Conservation (phyloP, 2,113 vertebrate genomes). For the Mesitornis unicolor region DNA sequence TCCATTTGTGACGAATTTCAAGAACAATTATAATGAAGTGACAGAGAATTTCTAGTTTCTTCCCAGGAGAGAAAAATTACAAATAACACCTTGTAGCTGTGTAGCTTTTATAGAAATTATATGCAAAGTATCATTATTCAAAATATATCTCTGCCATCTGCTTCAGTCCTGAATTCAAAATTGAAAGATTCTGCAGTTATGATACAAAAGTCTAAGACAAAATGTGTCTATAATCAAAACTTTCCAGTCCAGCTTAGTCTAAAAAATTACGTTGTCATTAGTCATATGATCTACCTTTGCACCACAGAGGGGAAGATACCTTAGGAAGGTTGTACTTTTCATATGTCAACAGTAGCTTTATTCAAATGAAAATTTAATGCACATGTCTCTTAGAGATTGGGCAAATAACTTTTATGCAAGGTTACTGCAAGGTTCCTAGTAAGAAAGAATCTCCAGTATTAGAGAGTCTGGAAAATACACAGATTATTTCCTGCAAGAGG, state of each 20-base stretch:
- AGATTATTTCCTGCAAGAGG: not conserved
- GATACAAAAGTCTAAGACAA: not conserved
- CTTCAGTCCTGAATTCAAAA: not conserved
- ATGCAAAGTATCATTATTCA: constrained; percentile 24
- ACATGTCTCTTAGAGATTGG: not conserved
- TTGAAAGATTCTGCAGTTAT: not conserved
- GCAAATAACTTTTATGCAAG: not conserved
- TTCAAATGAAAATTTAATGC: not conserved
- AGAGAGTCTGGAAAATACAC: not conserved
- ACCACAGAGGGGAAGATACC: not conserved
- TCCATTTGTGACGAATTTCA: not conserved
- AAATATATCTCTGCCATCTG: constrained; percentile 53
- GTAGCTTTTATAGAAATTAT: not conserved
- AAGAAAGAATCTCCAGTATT: not conserved
- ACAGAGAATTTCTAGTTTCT: not conserved
- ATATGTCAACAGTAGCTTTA: not conserved
- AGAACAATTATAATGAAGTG: not conserved
- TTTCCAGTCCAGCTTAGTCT: not conserved
- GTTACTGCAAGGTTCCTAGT: not conserved
- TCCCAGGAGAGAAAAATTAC: not conserved
- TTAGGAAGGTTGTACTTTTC: not conserved
- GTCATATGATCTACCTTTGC: not conserved
- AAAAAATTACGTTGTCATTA: not conserved
- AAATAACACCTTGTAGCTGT: constrained; percentile 8
- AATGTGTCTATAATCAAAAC: not conserved